These are phyloP conservation scores for Denticeps clupeoides DNA, from an alignment of 2,797 vertebrate species.

Conservation along the genomic window DNA sequence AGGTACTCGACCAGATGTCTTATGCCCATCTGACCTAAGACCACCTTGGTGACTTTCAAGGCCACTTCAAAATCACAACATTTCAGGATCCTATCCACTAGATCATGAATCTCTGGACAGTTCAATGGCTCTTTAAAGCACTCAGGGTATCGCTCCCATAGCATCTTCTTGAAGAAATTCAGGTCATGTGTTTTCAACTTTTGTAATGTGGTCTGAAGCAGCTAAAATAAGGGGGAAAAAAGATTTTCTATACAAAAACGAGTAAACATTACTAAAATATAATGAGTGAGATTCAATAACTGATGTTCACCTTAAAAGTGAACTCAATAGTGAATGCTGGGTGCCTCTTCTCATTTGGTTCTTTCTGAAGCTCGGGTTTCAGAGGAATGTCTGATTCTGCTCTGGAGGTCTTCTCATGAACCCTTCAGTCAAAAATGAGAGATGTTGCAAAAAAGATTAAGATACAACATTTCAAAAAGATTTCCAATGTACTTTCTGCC, in stretches of 20 bases:
- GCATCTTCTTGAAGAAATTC: constrained; percentile 28
- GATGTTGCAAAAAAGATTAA: no score
- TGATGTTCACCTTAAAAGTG: constrained; percentile 44
- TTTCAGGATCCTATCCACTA: constrained; percentile 53
- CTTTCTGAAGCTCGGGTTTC: constrained; percentile 22
- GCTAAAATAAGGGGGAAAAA: constrained; percentile 28
- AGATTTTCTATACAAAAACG: not conserved
- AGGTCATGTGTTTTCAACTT: constrained; percentile 25
- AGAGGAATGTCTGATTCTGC: not conserved
- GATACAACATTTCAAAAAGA: no score
- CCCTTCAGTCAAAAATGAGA: not conserved
- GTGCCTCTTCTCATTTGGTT: constrained; percentile 28
- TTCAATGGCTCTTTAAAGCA: constrained; percentile 35
- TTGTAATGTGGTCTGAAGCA: constrained; percentile 33
- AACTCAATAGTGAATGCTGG: constrained; percentile 49
- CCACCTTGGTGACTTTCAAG: constrained; percentile 41
- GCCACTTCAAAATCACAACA: constrained; percentile 34
- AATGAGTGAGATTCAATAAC: not conserved
- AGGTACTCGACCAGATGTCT: constrained; percentile 29
- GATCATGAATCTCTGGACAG: constrained; percentile 42
- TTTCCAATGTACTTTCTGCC: no score
- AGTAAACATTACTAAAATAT: not conserved
- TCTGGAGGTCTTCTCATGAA: constrained; percentile 5
- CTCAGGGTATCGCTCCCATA: constrained; percentile 49
- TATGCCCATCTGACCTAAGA: constrained; percentile 35